Evolutionary conservation across 2,797 vertebrate genomes (phyloP), one percentile per base, ranked within the genome.

Genomic region (Amblyopsis hoosieri): DNA sequence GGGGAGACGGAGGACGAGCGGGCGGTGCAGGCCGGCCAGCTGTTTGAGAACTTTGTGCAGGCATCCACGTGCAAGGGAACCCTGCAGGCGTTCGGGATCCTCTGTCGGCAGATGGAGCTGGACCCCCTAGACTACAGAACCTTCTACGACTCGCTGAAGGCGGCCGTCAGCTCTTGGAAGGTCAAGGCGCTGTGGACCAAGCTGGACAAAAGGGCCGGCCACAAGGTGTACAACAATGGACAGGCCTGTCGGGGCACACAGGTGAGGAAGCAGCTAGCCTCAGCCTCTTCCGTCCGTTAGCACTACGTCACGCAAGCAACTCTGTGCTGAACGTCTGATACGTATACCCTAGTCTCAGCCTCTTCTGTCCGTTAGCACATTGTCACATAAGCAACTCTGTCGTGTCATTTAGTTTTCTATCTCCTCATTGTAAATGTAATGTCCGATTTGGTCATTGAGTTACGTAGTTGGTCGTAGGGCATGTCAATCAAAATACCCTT

Each of bases 41-140:
- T 99, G 47, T 99, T 98, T 71, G 97, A 99, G 90, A 98, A 94
- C 88, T 98, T 99, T n/a, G 91, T 98, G 57, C 94, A 96, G 88
- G 92, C 96, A 0, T 93, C 95, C 66, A 98, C 98, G 0, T 99
- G 97, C 78, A 98, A 98, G 87, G 95, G 96, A 56, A 96, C 96
- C 9, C 92, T 99, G 54, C 97, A 98, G 88, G 95, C 98, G 68
- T 99, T 98, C 78, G 95, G 93, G 80, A 95, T 97, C 83, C 94
- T 99, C 47, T 97, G 94, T 57, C 91, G 95, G 19, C 94, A 96
- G 78, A 92, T 98, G 84, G 94, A 95, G 9, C 92, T 99, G 19
- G 94, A 98, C 66, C 95, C 94, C 0, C 82, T 92, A 73, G 95
- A 98, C 85, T 87, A 95, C 67, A 86, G 82, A 71, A 91, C 87